Evolutionary conservation across 2,888 invertebrate genomes (phyloP), one percentile per base, ranked within the genome.

Genomic region (Eupithecia insigniata): DNA sequence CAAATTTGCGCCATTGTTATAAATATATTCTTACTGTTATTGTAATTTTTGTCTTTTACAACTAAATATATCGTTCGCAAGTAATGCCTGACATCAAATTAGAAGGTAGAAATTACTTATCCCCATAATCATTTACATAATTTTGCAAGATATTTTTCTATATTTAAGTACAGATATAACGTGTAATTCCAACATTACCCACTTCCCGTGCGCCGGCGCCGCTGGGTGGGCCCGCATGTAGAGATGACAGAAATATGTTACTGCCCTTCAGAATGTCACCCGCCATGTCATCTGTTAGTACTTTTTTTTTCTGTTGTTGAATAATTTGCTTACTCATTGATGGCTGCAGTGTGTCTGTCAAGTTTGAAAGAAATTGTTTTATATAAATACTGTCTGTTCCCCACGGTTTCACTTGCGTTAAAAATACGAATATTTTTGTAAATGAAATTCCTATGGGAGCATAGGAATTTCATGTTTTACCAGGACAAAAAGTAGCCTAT

Each of bases 161-260:
- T 60, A 30, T 30, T 30, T 60, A 30, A 3, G 3, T 30, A 60
- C 60, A 60, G 60, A 30, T 18, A 28, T 30, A 60, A 30, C 30
- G 18, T 28, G 60, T 62, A 62, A 32, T 62, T 34, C 61, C 61
- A 34, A 34, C 32, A 62, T 62, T 62, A 62, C 32, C 34, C 8
- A 64, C 36, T 34, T 64, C 34, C 62, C 64, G 64, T 36, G 36
- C 26, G 36, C 62, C 62, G 36, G 16, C 64, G 64, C 36, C 64
- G 26, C 70, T 85, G 84, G 84, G 86, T 85, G 85, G 85, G 81
- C 55, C 26, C 70, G 73, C 71, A 77, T 73, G 71, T 60, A 76
- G 77, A 80, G 84, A 83, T 81, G 84, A 84, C 82, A 83, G 83
- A 86, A 85, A 87, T 89, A 89, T 88, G 80, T 83, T 85, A 88